Evolutionary conservation across 2,888 invertebrate genomes (phyloP), one percentile per base, ranked within the genome.

Genomic region (Argynnis bischoffii): DNA sequence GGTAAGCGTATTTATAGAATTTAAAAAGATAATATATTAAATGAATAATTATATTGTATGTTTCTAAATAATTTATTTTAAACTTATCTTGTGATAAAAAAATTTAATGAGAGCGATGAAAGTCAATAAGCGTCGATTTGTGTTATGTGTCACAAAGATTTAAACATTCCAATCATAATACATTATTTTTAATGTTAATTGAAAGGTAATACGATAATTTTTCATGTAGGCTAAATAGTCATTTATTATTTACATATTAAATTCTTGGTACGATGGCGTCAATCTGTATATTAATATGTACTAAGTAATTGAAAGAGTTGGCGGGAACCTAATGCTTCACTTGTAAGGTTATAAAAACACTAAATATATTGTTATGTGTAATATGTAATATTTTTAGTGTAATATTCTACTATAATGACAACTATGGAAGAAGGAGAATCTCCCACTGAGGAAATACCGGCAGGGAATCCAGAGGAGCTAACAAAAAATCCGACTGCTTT

Each of bases 401-500:
- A 35, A 50, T 50, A 60, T 60, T 48, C 16, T 35, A 60, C n/a
- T 55, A 21, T 53, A 73, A 92, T 92, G 92, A 86, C 87, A 72
- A 84, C 90, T 51, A 76, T 87, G 65, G 92, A 90, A 74, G 92
- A 90, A 80, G 83, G 87, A 55, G 90, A 90, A 63, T 75, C 84
- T 54, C 76, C 84, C 14, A 66, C 77, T 46, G 89, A 88, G 68
- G 91, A 91, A 65, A 81, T 90, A 18, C 84, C 87, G 46, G 77
- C 83, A 63, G 92, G 91, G 70, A 90, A 95, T 80, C 95, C 95
- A 56, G 94, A 94, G 31, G 94, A 94, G 78, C 89, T 95, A 60
- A 91, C 94, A 35, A 95, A 95, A 83, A 94, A 95, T 80, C 94
- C 95, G 56, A 88, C 89, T 74, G 91, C 94, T 59, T 90, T 95